phyloP scores from a whole-genome alignment of 2,888 invertebrate species.

The Drosophila pullipes region DNA sequence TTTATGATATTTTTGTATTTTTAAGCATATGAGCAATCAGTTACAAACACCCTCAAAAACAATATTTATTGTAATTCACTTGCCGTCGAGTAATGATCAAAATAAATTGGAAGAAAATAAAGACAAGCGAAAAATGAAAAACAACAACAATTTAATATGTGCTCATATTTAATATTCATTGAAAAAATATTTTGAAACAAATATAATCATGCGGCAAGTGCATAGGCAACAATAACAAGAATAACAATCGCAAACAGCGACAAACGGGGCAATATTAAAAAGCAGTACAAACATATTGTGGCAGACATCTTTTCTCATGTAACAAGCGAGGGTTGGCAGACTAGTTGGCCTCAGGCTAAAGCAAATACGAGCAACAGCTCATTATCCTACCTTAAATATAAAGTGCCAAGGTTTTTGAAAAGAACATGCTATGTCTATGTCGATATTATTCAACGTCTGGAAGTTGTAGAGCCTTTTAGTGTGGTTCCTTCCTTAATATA shows the following conservation, averaged over 20 bases:
- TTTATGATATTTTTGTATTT: neutral
- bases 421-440: neutral
- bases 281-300: constrained; percentile 19
- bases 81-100: constrained; percentile 40
- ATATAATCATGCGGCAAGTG: constrained; percentile 58
- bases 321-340: constrained; percentile 13
- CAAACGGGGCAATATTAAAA: constrained; percentile 46
- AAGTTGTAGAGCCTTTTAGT: neutral
- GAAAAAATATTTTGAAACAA: constrained; percentile 61
- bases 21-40: constrained; percentile 26
- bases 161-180: constrained; percentile 73
- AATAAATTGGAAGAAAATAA: constrained; percentile 30
- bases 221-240: constrained; percentile 39
- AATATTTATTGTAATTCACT: constrained; percentile 74
- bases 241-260: constrained; percentile 15
- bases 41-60: constrained; percentile 37
- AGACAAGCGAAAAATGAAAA: neutral
- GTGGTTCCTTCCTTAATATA: neutral
- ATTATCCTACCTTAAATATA: neutral
- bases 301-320: neutral
- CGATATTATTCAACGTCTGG: neutral
- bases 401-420: neutral
- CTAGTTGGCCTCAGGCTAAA: neutral
- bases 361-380: neutral
- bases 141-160: constrained; percentile 31